phyloP scores from a whole-genome alignment of 2,797 vertebrate species.

The Craterocephalus amniculus region DNA sequence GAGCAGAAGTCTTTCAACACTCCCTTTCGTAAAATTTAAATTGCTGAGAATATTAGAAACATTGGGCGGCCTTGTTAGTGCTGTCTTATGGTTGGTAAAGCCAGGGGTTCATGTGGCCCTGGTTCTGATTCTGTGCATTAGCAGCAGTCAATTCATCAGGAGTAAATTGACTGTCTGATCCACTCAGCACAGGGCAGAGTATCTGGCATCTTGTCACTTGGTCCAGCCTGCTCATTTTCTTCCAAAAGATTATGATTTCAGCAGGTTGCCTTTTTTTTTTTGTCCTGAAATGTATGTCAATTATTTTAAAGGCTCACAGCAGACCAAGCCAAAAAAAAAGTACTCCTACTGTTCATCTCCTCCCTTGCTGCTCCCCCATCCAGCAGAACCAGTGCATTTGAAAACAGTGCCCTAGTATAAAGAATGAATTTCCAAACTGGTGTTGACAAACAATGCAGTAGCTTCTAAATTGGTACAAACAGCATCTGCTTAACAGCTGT shows the following conservation, averaged over 20 bases:
- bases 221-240: conserved; percentile 37
- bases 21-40: conserved; percentile 71
- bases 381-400: conserved; percentile 41
- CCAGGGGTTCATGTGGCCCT: conserved; percentile 50
- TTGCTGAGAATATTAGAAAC: conserved; percentile 74
- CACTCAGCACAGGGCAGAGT: conserved; percentile 39
- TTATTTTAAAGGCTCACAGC: conserved; percentile 53
- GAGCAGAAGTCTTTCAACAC: conserved; percentile 47
- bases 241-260: conserved; percentile 49
- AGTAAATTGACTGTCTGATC: conserved; percentile 66
- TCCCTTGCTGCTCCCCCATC: conserved; percentile 19
- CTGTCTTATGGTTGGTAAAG: conserved; percentile 57
- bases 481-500: conserved; percentile 84
- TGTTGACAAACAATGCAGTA: conserved; percentile 83
- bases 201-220: conserved; percentile 71
- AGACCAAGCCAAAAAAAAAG: conserved; percentile 9
- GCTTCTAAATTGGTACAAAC: conserved; percentile 83
- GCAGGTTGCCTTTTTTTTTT: conserved; percentile 28
- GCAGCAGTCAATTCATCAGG: conserved; percentile 77
- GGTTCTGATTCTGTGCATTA: conserved; percentile 71
- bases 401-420: conserved; percentile 65
- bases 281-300: conserved; percentile 46
- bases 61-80: conserved; percentile 64
- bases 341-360: conserved; percentile 17
- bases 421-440: conserved; percentile 80